These are phyloP conservation scores for Tiaroga cobitis DNA, from an alignment of 2,797 vertebrate species.

Conservation along the genomic window DNA sequence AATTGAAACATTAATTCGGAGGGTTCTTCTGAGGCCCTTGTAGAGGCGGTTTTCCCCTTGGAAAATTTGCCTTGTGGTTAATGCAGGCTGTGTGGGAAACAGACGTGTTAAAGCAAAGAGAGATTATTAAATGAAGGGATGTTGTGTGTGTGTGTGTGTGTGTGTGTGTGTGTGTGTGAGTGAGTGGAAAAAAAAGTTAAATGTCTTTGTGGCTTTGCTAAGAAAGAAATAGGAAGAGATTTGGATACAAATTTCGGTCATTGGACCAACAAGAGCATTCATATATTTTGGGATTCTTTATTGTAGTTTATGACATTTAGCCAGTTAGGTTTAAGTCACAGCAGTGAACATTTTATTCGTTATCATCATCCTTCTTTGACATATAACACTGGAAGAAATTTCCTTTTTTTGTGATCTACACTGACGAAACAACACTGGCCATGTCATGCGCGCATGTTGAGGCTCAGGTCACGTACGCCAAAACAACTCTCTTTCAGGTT, in stretches of 20 bases:
- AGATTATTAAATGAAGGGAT: not conserved
- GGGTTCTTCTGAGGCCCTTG: not conserved
- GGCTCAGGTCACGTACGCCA: conserved; percentile 5
- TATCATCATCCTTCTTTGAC: not conserved
- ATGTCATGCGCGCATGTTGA: not conserved
- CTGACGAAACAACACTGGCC: not conserved
- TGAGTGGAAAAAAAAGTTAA: not conserved
- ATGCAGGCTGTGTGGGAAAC: conserved; percentile 2
- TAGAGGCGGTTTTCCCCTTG: not conserved
- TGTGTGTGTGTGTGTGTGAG: not conserved
- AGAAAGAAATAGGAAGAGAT: not conserved
- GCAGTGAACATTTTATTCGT: not conserved
- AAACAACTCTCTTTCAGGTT: not conserved
- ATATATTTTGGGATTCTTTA: not conserved
- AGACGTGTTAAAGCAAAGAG: not conserved
- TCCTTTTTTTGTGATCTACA: not conserved
- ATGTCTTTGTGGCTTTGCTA: not conserved
- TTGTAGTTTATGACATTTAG: too few species aligned
- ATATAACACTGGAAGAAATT: not conserved
- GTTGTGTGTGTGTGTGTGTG: not conserved
- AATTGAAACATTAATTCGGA: conserved; percentile 28
- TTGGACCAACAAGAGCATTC: not conserved
- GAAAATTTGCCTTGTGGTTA: conserved; percentile 2
- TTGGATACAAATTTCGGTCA: not conserved
- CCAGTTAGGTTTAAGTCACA: not conserved